Percentiles rank a stretch among this genome's conserved stretches.
Evolutionary conservation across 1,140 invertebrate genomes (phyloP).

Genomic region (Sarcophaga peregrina): DNA sequence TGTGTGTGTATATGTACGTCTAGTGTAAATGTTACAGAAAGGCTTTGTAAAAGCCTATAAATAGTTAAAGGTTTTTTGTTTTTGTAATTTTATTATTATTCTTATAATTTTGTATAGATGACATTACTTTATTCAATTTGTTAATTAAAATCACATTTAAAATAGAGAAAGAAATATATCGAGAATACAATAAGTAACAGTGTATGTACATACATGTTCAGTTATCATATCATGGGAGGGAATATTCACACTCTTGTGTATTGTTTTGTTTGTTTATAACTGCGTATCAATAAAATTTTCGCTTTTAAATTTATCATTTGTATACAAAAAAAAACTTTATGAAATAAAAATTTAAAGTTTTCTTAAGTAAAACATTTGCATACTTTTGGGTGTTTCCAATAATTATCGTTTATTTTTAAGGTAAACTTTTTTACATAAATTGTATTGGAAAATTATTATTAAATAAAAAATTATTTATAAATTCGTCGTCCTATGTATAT

Average conservation of each 20-base stretch:
- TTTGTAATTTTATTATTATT: conserved; percentile 5
- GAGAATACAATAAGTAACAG: neutral
- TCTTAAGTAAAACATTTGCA: neutral
- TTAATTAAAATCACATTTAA: no score
- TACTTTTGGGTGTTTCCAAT: no score
- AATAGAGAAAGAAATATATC: neutral
- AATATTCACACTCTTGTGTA: neutral
- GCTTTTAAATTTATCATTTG: neutral
- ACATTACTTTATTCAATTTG: no score
- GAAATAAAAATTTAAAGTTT: neutral
- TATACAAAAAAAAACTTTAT: neutral
- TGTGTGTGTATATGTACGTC: neutral
- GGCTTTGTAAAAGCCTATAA: conserved; percentile 32
- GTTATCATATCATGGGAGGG: neutral
- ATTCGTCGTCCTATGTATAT: no score
- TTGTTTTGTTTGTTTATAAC: neutral
- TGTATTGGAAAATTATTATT: no score
- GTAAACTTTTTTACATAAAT: no score
- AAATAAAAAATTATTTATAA: no score
- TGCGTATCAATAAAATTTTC: neutral
- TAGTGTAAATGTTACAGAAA: neutral
- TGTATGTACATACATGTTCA: neutral
- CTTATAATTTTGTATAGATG: neutral
- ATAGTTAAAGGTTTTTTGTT: neutral
- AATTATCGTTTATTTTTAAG: no score